A percentile compares a stretch with the other conserved stretches of the same genome.
phyloP scores from a whole-genome alignment of 2,888 invertebrate genomes.

The Achlya flavicornis region DNA sequence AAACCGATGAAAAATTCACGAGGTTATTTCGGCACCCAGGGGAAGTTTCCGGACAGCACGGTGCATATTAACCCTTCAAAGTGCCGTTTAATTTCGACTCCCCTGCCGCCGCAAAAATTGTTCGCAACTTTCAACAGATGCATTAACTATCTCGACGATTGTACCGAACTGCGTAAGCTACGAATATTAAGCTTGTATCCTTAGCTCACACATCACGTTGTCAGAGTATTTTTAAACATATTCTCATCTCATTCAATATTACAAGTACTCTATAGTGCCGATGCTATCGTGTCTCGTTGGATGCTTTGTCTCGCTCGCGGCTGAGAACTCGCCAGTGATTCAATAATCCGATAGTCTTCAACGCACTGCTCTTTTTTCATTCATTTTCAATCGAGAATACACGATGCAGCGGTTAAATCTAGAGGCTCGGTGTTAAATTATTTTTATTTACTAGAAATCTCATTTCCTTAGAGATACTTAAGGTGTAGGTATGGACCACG shows the following conservation, averaged over 20 bases:
- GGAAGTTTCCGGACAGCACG: neutral
- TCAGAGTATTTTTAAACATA: conserved; percentile 6
- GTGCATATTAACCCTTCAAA: conserved; percentile 7
- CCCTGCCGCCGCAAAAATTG: neutral
- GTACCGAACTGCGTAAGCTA: neutral
- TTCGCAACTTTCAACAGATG: conserved; percentile 3
- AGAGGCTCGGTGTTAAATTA: conserved; percentile 62
- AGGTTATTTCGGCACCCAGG: neutral
- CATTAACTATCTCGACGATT: neutral
- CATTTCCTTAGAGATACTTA: conserved; percentile 47
- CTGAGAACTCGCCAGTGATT: conserved; percentile 44
- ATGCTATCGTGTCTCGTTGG: conserved; percentile 20
- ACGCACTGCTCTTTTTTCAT: conserved; percentile 33
- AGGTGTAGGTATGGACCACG: conserved; percentile 39
- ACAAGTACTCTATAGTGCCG: conserved; percentile 1
- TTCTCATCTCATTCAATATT: conserved; percentile 14
- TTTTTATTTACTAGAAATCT: conserved; percentile 64
- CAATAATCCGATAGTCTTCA: conserved; percentile 52
- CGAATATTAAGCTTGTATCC: neutral
- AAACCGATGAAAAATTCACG: conserved; percentile 7
- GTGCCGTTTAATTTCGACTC: neutral
- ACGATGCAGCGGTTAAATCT: conserved; percentile 26
- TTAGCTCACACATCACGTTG: conserved; percentile 7
- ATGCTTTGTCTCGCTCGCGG: conserved; percentile 36
- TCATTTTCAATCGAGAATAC: conserved; percentile 9